Evolutionary conservation across 2,888 invertebrate genomes (phyloP).

Genomic region (Aplocera efformata): DNA sequence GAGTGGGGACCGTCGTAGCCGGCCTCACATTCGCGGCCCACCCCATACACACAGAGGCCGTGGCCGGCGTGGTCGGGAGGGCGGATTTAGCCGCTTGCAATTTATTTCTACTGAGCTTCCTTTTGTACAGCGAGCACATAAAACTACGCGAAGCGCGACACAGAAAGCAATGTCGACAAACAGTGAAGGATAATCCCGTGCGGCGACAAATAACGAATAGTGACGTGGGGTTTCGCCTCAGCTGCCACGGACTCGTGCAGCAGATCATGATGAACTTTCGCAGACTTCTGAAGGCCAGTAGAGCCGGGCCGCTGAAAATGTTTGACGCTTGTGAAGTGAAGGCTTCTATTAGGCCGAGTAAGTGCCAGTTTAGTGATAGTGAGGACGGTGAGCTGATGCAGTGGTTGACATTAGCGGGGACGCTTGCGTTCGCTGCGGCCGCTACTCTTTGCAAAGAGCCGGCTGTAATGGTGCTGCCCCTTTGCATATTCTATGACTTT

Average conservation of each 20-base stretch:
- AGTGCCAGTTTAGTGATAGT: constrained; percentile 67
- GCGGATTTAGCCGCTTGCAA: constrained; percentile 96
- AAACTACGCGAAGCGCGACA: constrained; percentile 79
- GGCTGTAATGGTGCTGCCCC: constrained; percentile 93
- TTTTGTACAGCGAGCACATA: constrained; percentile 91
- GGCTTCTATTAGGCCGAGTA: constrained; percentile 49
- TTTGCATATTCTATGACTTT: constrained; percentile 94
- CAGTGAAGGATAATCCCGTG: constrained; percentile 49
- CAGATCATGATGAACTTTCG: constrained; percentile 70
- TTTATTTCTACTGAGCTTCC: constrained; percentile 92
- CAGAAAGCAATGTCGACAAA: constrained; percentile 58
- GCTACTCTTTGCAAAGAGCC: constrained; percentile 97
- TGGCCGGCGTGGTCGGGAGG: constrained; percentile 96
- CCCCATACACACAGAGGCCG: constrained; percentile 98
- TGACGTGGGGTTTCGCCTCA: constrained; percentile 63
- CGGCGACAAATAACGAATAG: constrained; percentile 45
- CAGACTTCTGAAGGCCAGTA: constrained; percentile 61
- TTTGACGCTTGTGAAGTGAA: constrained; percentile 60
- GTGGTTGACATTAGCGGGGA: constrained; percentile 81
- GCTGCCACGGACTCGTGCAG: constrained; percentile 67
- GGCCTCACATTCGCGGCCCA: constrained; percentile 96
- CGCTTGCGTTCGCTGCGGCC: constrained; percentile 84
- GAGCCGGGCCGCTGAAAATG: constrained; percentile 63
- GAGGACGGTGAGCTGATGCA: constrained; percentile 69
- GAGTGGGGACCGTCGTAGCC: constrained; percentile 86